Evolutionary conservation across 2,113 vertebrate species (phyloP).

Genomic region (Salvelinus alpinus): DNA sequence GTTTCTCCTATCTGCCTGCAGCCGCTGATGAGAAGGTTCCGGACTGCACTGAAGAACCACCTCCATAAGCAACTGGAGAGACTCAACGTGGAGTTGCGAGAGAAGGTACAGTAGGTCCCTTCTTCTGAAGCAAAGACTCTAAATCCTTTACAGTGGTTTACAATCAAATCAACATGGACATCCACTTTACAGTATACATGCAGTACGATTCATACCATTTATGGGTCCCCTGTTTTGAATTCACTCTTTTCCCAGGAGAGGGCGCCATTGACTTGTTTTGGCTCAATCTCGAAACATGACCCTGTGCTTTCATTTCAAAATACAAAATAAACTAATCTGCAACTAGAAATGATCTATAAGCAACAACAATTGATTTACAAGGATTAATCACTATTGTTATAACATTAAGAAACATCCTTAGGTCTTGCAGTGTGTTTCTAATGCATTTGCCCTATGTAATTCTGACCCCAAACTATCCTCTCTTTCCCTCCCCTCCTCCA

Average conservation of each 20-base stretch:
- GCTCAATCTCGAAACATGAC: not conserved
- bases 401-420: not conserved
- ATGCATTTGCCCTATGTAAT: not conserved
- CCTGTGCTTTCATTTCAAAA: not conserved
- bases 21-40: slow-evolving; percentile 86
- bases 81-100: slow-evolving; percentile 69
- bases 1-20: slow-evolving; percentile 49
- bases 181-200: too few species aligned
- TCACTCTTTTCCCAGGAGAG: slow-evolving; percentile 34
- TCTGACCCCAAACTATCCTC: not conserved
- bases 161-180: too few species aligned
- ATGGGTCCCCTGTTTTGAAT: too few species aligned
- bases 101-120: slow-evolving; percentile 73
- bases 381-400: not conserved
- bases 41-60: slow-evolving; percentile 77
- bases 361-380: not conserved
- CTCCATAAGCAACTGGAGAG: slow-evolving; percentile 80
- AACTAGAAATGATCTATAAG: not conserved
- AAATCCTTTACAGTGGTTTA: too few species aligned
- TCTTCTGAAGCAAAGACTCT: too few species aligned
- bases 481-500: not conserved
- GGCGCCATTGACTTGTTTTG: slow-evolving; percentile 26
- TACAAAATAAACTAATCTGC: not conserved
- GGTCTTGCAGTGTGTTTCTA: not conserved
- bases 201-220: too few species aligned